Conservation (phyloP, 2,888 invertebrate species). For the Shargacucullia verbasci region DNA sequence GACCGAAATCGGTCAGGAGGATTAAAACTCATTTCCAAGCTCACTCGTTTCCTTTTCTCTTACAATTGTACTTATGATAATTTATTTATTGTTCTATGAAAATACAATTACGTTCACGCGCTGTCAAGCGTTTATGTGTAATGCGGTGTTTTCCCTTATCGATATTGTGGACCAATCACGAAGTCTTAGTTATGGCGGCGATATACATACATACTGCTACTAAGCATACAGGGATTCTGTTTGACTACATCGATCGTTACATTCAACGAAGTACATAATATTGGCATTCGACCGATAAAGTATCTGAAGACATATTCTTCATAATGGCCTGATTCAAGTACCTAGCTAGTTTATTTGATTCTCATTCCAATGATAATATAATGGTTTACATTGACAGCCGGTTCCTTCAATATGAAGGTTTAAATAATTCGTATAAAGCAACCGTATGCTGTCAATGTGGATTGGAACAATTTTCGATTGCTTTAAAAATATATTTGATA, state of each 20-base stretch:
- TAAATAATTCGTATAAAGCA: too few species aligned
- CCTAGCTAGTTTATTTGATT: constrained; percentile 1
- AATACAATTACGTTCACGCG: constrained; percentile 21
- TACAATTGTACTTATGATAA: constrained; percentile 39
- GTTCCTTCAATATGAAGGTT: too few species aligned
- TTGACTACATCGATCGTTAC: constrained; percentile 31
- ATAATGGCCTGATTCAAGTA: constrained; percentile 18
- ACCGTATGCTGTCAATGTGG: too few species aligned
- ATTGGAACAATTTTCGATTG: too few species aligned
- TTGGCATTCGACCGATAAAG: constrained; percentile 26
- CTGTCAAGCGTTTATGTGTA: constrained; percentile 10
- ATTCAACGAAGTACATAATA: constrained; percentile 36
- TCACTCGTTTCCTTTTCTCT: constrained; percentile 5
- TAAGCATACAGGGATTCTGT: constrained; percentile 32
- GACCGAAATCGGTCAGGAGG: too few species aligned
- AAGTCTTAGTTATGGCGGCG: constrained; percentile 31
- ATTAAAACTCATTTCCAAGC: constrained; percentile 33
- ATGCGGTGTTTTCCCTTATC: constrained; percentile 42
- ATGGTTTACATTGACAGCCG: too few species aligned
- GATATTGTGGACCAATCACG: constrained; percentile 38
- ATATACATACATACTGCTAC: constrained; percentile 15
- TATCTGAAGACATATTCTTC: constrained; percentile 18
- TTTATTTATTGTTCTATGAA: constrained; percentile 38
- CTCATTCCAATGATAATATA: constrained; percentile 3
- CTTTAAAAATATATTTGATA: too few species aligned